Conservation (phyloP, 37 sponge, comb jelly and placozoan genomes). For the Axinella damicornis region DNA sequence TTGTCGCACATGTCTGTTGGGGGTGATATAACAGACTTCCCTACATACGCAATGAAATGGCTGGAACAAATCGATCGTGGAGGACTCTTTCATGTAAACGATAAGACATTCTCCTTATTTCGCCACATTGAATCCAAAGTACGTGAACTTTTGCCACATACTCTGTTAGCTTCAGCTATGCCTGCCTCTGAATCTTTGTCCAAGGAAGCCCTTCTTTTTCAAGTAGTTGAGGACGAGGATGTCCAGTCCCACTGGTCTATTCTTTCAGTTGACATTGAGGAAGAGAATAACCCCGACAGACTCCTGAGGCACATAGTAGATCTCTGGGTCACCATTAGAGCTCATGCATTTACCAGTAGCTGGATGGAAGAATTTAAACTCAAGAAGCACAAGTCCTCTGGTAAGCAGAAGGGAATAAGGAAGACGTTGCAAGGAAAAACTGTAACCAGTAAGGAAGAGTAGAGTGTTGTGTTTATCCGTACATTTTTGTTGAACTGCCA, state of each 20-base stretch:
- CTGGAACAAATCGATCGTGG: constrained; percentile 54
- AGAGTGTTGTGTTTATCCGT: too few species aligned
- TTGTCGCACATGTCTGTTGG: constrained; percentile 55
- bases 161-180: too few species aligned
- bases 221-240: constrained; percentile 27
- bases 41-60: constrained; percentile 45
- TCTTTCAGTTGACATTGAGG: constrained; percentile 11
- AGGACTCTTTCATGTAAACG: constrained; percentile 56
- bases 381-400: too few species aligned
- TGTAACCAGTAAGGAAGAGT: too few species aligned
- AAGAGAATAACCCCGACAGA: background rate
- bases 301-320: constrained; percentile 33
- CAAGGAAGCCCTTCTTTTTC: background rate
- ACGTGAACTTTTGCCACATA: background rate
- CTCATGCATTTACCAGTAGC: constrained; percentile 21
- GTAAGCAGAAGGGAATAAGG: too few species aligned
- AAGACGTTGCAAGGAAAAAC: too few species aligned
- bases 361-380: constrained; percentile 42
- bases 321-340: constrained; percentile 47
- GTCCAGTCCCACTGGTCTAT: constrained; percentile 48
- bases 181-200: too few species aligned
- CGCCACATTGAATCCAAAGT: constrained; percentile 17
- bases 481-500: too few species aligned
- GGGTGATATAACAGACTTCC: constrained; percentile 31
- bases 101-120: constrained; percentile 28